Evolutionary conservation across 2,797 vertebrate genomes (phyloP).

Genomic region (Xenentodon cancila): DNA sequence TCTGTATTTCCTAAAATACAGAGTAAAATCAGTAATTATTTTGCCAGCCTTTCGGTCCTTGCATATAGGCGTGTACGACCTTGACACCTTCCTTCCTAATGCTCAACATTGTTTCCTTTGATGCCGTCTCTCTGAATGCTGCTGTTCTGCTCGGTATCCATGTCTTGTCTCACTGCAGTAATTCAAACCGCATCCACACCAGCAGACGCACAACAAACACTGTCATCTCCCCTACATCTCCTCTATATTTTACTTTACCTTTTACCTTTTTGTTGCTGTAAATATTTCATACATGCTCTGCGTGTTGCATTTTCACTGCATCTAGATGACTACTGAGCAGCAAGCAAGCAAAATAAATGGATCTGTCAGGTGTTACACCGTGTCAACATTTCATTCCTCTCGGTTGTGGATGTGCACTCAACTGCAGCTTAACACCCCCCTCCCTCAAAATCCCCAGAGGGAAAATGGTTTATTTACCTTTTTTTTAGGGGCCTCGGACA

Average conservation of each 20-base stretch:
- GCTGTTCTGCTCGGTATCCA: conserved; percentile 40
- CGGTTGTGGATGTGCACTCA: conserved; percentile 34
- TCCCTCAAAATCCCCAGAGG: conserved; percentile 32
- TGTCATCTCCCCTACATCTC: conserved; percentile 24
- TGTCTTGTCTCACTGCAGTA: conserved; percentile 54
- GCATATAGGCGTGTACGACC: conserved; percentile 27
- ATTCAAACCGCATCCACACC: conserved; percentile 44
- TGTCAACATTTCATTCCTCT: conserved; percentile 42
- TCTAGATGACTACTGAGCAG: conserved; percentile 40
- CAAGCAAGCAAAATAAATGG: conserved; percentile 38
- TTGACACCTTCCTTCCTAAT: conserved; percentile 34
- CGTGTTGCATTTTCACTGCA: conserved; percentile 27
- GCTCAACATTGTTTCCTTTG: conserved; percentile 35
- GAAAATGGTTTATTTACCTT: conserved; percentile 39
- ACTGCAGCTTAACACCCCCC: conserved; percentile 36
- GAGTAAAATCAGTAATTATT: background rate
- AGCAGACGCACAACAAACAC: conserved; percentile 29
- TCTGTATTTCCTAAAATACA: background rate
- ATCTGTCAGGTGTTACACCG: conserved; percentile 39
- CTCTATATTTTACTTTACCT: conserved; percentile 38
- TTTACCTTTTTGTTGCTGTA: conserved; percentile 24
- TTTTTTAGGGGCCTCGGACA: conserved; percentile 25
- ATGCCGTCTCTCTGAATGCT: conserved; percentile 29
- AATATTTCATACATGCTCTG: conserved; percentile 60
- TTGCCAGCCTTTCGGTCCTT: background rate